Base-by-base conservation (phyloP, 92 coral and sea anemone genomes). In the Pocillopora meandrina region DNA sequence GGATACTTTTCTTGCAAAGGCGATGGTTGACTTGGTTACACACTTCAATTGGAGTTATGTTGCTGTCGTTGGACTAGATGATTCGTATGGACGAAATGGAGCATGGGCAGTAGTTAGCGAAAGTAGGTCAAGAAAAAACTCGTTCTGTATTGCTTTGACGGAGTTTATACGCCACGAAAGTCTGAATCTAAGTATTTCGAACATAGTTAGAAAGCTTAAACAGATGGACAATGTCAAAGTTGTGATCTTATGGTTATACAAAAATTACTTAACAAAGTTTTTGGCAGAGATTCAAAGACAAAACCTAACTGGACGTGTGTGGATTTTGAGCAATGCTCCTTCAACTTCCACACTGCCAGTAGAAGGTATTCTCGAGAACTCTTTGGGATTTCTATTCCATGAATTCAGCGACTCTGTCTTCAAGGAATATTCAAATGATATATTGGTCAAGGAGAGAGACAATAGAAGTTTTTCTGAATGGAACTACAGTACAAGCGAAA, bases 41-140 rank as follows among this genome's bases (percentile, higher is more conserved):
- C 21, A 56, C 56, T 76, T 76, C 17, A 61, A 34, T 47, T 76
- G 80, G 68, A 76, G n/a, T 5, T 76, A 59, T 31, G 67, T 76
- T 5, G 80, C 68, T 2, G 80, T 66, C 8, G 68, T 76, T 20
- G 66, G 26, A 17, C 2, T 76, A 12, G 80, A 76, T 13, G 65
- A 56, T 33, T 76, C 68, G 16, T 76, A 23, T 61, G 80, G 56
- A 12, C 19, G 80, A 31, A 59, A 76, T 76, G 80, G 80, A 6
- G 31, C 57, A 11, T 76, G 65, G 67, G 33, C 66, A 10, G 36
- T 76, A 9, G 36, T 47, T 12, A 60, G 33, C 15, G 80, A 76
- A 61, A 7, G 36, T 10, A 23, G 5, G 18, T 26, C 26, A 12
- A 76, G 65, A 13, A 33, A 76, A 5, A 10, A 6, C 36, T 19